Evolutionary conservation across 2,113 vertebrate genomes (phyloP), one percentile per base, ranked within the genome.

Genomic region (Nipponia nippon): DNA sequence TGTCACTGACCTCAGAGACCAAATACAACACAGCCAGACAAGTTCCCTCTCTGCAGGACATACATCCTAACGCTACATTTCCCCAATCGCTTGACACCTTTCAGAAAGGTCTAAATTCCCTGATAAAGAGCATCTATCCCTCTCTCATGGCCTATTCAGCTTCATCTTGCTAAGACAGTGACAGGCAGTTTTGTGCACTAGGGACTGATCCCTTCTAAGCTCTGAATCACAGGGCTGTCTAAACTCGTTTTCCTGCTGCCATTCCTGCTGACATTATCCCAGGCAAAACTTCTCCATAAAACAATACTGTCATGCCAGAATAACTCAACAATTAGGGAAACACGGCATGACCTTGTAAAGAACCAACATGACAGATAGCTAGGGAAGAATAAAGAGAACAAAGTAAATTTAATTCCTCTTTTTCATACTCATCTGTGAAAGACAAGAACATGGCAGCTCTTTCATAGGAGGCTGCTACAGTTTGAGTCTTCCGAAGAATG

Each of bases 241-340:
- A 72, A 93, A 82, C n/a, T 85, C 5, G 3, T 81, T 93, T 75
- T 88, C 69, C 46, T 70, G 66, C 30, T 86, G 49, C 95, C 58
- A 87, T 75, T 88, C 69, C 46, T 70, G 66, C 30, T 86, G 49
- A 95, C 58, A 87, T 95, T 92, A 94, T 73, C 55, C 26, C 66
- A 69, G 40, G 38, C 19, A 87, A 77, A 55, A 65, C 36, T 36
- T 76, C 73, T 49, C 40, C 56, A 40, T 34, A 62, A 96, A 98
- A 84, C n/a, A 89, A 90, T 32, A 18, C 7, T 52, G 12, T 42
- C 42, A 65, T 29, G 25, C 56, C 66, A 95, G 82, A 93, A 82
- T 69, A 91, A 89, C n/a, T 77, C 78, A 83, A 62, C 40, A 96
- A 92, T 92, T 90, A 89, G 40, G 65, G 56, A 86, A 96, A 89